Base-by-base conservation (phyloP, 53 echinoderm and acorn worm genomes). In the Astropecten irregularis region DNA sequence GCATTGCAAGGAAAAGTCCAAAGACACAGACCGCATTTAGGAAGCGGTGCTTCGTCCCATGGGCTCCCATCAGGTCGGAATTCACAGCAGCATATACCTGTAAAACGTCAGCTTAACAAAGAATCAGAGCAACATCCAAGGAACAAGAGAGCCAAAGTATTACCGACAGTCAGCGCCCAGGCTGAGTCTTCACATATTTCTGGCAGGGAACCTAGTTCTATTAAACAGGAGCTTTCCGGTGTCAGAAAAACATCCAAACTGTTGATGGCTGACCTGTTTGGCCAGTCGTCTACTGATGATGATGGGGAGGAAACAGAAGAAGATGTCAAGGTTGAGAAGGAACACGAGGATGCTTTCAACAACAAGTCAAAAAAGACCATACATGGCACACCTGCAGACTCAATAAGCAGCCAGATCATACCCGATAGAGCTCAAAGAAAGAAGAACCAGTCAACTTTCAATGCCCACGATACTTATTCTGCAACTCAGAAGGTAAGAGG, bases 71-170 rank as follows among this genome's bases (percentile, higher is more conserved):
- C n/a, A n/a, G n/a, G n/a, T n/a, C n/a, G n/a, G n/a, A n/a, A n/a
- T n/a, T n/a, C n/a, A n/a, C n/a, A n/a, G n/a, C n/a, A n/a, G n/a
- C n/a, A n/a, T n/a, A n/a, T n/a, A n/a, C n/a, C n/a, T n/a, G 19
- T 7, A 25, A 74, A 74, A 40, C 44, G 79, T 6, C 16, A 13
- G 9, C 30, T 61, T 47, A 62, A 34, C 23, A 47, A 15, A 19
- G 47, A 47, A 21, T 39, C 23, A 8, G 42, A 16, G 30, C 33
- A 14, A 34, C 32, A n/a, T 29, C 46, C n/a, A 6, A 62, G 79
- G 47, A 11, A 27, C 20, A 79, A 79, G 46, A 40, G 34, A 48
- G 79, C 62, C 49, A 79, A 34, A 62, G n/a, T 79, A 50, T 63
- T 18, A 2, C 63, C 29, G 26, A 31, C 36, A 46, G 32, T 11